phyloP scores from a whole-genome alignment of 2,888 invertebrate genomes.

The Scaeva pyrastri region DNA sequence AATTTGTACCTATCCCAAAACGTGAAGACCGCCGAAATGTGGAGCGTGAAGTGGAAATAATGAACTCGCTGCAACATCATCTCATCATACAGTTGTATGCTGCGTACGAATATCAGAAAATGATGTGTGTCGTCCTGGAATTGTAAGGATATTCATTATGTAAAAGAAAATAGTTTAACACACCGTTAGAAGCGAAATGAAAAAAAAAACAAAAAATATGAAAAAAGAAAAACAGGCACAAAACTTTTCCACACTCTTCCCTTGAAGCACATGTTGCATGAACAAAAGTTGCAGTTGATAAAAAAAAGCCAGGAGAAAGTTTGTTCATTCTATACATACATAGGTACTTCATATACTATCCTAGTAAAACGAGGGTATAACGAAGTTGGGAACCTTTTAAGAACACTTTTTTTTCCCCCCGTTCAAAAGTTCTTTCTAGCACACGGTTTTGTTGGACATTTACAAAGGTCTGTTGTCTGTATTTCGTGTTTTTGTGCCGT shows the following conservation, averaged over 20 bases:
- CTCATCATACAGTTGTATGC: constrained; percentile 98
- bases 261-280: constrained; percentile 60
- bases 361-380: constrained; percentile 11
- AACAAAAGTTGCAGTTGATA: constrained; percentile 20
- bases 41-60: constrained; percentile 98
- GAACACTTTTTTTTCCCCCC: background rate
- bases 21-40: constrained; percentile 96
- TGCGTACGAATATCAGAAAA: constrained; percentile 96
- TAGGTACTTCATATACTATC: background rate
- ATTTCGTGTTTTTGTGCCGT: background rate
- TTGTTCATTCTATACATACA: constrained; percentile 17
- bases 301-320: constrained; percentile 39
- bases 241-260: constrained; percentile 42
- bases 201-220: constrained; percentile 24
- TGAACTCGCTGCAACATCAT: constrained; percentile 97
- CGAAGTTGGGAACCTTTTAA: constrained; percentile 45
- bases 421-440: constrained; percentile 44
- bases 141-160: constrained; percentile 88
- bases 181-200: constrained; percentile 18
- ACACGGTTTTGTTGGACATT: constrained; percentile 56
- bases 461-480: constrained; percentile 34
- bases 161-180: constrained; percentile 33
- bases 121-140: constrained; percentile 98
- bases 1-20: constrained; percentile 93
- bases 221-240: constrained; percentile 23